Conservation (phyloP, 2,113 vertebrate genomes). For the human region GRCh38 chr12:30015001-30015500, state of each 20-base stretch:
- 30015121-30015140: slow-evolving; percentile 31
- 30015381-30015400: slow-evolving; percentile 50
- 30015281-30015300: slow-evolving; percentile 71
- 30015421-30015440: slow-evolving; percentile 27
- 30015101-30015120: slow-evolving; percentile 45
- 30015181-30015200: slow-evolving; percentile 41
- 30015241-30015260: slow-evolving; percentile 36
- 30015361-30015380: slow-evolving; percentile 26
- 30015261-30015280: slow-evolving; percentile 71
- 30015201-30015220: slow-evolving; percentile 56
- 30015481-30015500: neutral
- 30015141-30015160: slow-evolving; percentile 66
- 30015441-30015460: neutral
- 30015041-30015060: neutral
- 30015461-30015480: neutral
- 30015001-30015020: neutral
- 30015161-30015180: slow-evolving; percentile 62
- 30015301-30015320: slow-evolving; percentile 61
- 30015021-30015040: neutral
- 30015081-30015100: neutral
- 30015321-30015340: slow-evolving; percentile 63
- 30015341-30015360: slow-evolving; percentile 60
- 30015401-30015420: neutral
- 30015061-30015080: neutral
- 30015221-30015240: slow-evolving; percentile 63